Conservation (phyloP, 1,140 invertebrate species). For the Calliopsis andreniformis region DNA sequence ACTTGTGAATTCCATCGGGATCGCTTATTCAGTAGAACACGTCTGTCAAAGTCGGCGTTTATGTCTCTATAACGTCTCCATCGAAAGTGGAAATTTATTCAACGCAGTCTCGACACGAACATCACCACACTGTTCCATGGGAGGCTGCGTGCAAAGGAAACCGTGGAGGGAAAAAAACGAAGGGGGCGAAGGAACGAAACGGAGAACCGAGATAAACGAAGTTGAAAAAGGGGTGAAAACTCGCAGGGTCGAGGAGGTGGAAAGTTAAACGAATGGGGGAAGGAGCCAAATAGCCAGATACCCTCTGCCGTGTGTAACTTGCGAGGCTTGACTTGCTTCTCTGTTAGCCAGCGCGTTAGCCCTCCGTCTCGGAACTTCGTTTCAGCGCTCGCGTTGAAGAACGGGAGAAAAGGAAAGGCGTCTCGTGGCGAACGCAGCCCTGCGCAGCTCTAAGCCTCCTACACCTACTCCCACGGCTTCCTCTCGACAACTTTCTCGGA, state of each 20-base stretch:
- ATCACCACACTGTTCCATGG: too few species aligned
- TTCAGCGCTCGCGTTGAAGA: constrained; percentile 65
- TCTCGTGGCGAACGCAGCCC: constrained; percentile 24
- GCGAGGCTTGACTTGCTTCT: constrained; percentile 69
- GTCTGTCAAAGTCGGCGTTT: too few species aligned
- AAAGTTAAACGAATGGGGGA: constrained; percentile 58
- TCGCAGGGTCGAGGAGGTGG: neutral
- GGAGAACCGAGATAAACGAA: neutral
- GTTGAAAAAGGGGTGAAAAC: neutral
- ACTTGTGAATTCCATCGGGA: too few species aligned
- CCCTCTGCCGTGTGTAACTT: constrained; percentile 63
- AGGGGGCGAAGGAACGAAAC: neutral
- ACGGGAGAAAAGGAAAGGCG: constrained; percentile 35
- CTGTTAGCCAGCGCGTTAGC: constrained; percentile 59
- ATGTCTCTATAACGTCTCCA: too few species aligned
- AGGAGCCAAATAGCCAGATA: constrained; percentile 64
- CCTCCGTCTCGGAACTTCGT: constrained; percentile 65
- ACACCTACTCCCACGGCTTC: constrained; percentile 54
- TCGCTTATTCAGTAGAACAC: too few species aligned
- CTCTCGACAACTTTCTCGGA: constrained; percentile 48
- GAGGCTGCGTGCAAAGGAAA: too few species aligned
- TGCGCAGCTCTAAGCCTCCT: constrained; percentile 38
- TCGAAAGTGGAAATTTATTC: too few species aligned
- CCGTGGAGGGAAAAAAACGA: neutral
- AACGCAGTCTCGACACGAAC: too few species aligned